A percentile compares a stretch with the other conserved stretches of the same genome.
These are phyloP conservation scores for Ammodytes marinus DNA, from an alignment of 2,113 vertebrate species.

Conservation along the genomic window DNA sequence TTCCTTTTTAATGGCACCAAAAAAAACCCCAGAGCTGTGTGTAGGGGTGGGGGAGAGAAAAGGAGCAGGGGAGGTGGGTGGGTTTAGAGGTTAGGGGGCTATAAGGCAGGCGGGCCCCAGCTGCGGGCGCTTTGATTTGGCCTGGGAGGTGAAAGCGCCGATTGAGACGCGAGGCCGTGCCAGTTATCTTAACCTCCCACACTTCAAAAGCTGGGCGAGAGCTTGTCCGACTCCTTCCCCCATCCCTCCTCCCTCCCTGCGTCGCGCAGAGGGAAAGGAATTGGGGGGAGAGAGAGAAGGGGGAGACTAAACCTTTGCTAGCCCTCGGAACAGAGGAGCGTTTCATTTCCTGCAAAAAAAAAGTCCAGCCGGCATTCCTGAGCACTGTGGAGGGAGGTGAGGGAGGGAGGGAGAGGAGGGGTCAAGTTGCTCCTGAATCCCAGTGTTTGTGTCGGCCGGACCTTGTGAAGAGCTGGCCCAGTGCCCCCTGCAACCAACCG, in stretches of 20 bases:
- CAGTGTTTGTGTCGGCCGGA: conserved; percentile 85
- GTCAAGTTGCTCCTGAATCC: conserved; percentile 88
- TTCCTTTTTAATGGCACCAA: conserved; percentile 72
- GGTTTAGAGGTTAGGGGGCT: conserved; percentile 55
- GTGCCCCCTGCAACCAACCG: conserved; percentile 75
- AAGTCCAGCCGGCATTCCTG: conserved; percentile 84
- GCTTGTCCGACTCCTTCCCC: conserved; percentile 63
- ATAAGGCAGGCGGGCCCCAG: conserved; percentile 74
- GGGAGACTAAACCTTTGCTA: conserved; percentile 61
- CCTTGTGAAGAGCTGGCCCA: conserved; percentile 84
- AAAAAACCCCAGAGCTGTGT: conserved; percentile 47
- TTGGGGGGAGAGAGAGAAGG: conserved; percentile 34
- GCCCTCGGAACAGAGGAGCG: conserved; percentile 86
- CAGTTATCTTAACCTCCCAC: conserved; percentile 90
- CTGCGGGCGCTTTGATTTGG: conserved; percentile 84
- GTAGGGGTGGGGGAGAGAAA: background rate
- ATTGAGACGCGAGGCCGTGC: conserved; percentile 78
- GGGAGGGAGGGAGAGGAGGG: conserved; percentile 50
- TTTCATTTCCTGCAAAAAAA: conserved; percentile 88
- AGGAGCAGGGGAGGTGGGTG: conserved; percentile 41
- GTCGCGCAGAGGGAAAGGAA: conserved; percentile 57
- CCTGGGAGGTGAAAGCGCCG: conserved; percentile 77
- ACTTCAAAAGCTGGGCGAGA: conserved; percentile 85
- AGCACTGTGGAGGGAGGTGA: conserved; percentile 72
- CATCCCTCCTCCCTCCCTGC: conserved; percentile 9